Base-by-base conservation (phyloP, 2,797 vertebrate genomes). In the Alosa sapidissima region DNA sequence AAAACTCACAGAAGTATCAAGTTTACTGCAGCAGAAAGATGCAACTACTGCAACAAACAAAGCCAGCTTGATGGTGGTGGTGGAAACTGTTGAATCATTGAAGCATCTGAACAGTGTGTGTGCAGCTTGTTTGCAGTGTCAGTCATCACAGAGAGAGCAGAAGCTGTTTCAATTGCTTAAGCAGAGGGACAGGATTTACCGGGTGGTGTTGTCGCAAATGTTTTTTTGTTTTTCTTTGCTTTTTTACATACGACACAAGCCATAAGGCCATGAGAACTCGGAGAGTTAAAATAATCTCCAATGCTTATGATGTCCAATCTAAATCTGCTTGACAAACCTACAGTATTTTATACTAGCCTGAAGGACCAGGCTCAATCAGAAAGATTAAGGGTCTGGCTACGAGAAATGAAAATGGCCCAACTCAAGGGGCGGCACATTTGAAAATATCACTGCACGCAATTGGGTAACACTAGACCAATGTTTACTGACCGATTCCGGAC, bases 21-120 rank as follows among this genome's bases (percentile, higher is more conserved):
- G 41, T 47, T 45, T 47, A 45, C 28, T 9, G 83, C 55, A 81
- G 81, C 47, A 47, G 33, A 88, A 78, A 47, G 14, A 41, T 19
- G 55, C 72, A 81, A 84, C 83, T 49, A 87, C 60, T 81, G 81
- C 47, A 55, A 41, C 13, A 81, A 81, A 82, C 82, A 87, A 68
- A 75, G 84, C 83, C 78, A 86, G 36, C 45, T 19, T 47, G 54
- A 82, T 75, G 54, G n/a, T 85, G 33, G 62, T 83, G 36, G 11
- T 78, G 68, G 33, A 5, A 83, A 86, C 55, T 85, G 86, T 87
- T 55, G 33, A 85, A 82, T 82, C 72, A 48, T 5, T 47, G n/a
- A 11, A 62, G 62, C 84, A 55, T 47, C 75, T 81, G 84, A 86
- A 45, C 36, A 78, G 72, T 78, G 72, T 21, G 36, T 45, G 36